Percentiles rank a stretch among this genome's conserved stretches.
Evolutionary conservation across 2,113 vertebrate genomes (phyloP).

Genomic region (Bettongia penicillata): DNA sequence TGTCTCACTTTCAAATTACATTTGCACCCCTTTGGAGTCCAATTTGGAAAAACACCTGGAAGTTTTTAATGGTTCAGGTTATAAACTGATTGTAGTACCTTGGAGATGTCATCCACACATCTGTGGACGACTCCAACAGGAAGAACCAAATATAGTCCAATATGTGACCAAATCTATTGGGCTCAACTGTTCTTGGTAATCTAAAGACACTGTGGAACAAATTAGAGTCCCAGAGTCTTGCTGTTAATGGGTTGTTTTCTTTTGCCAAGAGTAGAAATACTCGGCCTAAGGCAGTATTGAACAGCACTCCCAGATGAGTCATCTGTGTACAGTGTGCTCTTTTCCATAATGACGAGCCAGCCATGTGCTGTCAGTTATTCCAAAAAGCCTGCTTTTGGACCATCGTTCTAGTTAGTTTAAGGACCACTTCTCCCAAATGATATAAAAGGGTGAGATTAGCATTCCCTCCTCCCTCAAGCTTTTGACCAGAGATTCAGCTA

Average conservation of each 20-base stretch:
- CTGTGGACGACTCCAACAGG: not conserved
- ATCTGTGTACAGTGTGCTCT: constrained; percentile 28
- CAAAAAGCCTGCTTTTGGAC: constrained; percentile 53
- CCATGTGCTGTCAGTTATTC: constrained; percentile 38
- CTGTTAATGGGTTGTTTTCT: constrained; percentile 6
- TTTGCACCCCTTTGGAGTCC: not conserved
- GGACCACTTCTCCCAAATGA: not conserved
- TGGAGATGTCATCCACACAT: not conserved
- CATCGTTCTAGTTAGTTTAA: constrained; percentile 36
- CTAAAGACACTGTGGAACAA: constrained; percentile 40
- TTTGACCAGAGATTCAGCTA: constrained; percentile 34
- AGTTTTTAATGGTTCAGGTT: not conserved
- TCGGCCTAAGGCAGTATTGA: constrained; percentile 25
- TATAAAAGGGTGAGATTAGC: constrained; percentile 20
- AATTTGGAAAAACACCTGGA: not conserved
- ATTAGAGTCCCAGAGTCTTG: constrained; percentile 21
- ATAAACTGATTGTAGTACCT: not conserved
- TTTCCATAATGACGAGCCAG: constrained; percentile 9
- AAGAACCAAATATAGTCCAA: not conserved
- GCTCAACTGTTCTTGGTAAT: constrained; percentile 30
- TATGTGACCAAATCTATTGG: constrained; percentile 48
- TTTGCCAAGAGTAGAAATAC: constrained; percentile 50
- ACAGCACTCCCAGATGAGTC: constrained; percentile 39
- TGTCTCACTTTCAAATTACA: not conserved
- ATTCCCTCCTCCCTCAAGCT: constrained; percentile 37